phyloP scores from a whole-genome alignment of 1,140 invertebrate species.

The Aphaenogaster rudis region DNA sequence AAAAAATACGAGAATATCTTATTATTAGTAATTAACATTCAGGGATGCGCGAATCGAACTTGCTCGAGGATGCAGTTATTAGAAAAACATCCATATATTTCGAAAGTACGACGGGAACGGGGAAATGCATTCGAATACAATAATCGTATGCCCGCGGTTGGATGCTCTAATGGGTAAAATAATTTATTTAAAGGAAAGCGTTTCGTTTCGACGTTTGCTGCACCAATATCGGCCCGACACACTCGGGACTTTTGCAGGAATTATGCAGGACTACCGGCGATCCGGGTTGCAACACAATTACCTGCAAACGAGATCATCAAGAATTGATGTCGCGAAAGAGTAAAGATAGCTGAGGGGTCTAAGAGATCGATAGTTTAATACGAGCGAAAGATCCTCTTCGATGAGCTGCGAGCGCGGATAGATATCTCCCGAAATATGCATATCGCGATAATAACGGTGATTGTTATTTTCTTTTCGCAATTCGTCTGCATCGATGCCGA shows the following conservation, averaged over 20 bases:
- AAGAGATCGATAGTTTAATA: constrained; percentile 28
- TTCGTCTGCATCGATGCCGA: neutral
- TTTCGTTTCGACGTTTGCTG: neutral
- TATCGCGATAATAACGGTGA: neutral
- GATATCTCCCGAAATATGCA: constrained; percentile 24
- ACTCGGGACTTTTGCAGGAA: neutral
- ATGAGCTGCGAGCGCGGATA: neutral
- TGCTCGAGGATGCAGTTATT: neutral
- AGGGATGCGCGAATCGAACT: neutral
- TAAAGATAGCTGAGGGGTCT: neutral
- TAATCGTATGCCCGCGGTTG: neutral
- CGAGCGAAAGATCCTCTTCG: neutral
- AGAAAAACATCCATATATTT: neutral
- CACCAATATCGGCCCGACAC: neutral
- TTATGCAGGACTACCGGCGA: neutral
- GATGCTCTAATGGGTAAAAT: neutral
- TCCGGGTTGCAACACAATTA: constrained; percentile 5
- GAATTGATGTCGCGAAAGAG: constrained; percentile 1
- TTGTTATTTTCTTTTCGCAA: neutral
- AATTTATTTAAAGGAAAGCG: constrained; percentile 19
- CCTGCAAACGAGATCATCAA: constrained; percentile 39
- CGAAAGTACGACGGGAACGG: neutral
- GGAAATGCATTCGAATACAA: neutral
- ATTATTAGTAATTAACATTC: neutral
- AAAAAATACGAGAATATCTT: neutral